These are phyloP conservation scores for Guaruba guarouba DNA, from an alignment of 2,113 vertebrate genomes.

Conservation along the genomic window DNA sequence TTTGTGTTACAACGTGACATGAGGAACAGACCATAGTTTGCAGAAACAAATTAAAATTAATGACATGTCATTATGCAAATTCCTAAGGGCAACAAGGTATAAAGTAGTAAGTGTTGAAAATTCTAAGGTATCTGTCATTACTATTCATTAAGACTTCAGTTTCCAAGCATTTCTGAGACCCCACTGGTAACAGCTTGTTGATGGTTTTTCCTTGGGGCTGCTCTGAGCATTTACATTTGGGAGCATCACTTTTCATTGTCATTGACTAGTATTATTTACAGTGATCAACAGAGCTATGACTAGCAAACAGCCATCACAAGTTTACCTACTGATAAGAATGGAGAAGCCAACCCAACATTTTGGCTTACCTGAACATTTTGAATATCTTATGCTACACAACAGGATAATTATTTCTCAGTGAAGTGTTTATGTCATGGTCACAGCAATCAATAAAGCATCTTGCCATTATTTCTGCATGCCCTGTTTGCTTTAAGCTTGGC, in stretches of 20 bases:
- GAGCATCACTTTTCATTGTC: neutral
- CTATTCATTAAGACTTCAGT: neutral
- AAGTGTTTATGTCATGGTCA: neutral
- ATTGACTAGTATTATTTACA: neutral
- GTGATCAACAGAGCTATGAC: neutral
- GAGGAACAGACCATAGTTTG: neutral
- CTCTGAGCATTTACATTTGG: neutral
- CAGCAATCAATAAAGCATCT: neutral
- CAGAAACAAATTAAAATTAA: neutral
- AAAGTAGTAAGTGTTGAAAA: neutral
- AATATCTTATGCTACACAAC: neutral
- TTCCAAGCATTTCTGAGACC: neutral
- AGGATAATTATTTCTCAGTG: neutral
- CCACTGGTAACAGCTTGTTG: neutral
- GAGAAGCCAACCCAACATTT: neutral
- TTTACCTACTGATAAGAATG: neutral
- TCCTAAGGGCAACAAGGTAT: neutral
- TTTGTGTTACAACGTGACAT: neutral
- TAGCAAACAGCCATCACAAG: neutral
- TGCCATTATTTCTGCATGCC: conserved; percentile 4
- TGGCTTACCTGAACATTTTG: neutral
- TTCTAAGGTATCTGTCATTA: neutral
- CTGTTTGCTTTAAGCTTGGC: neutral
- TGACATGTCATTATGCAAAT: neutral
- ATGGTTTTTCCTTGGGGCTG: neutral